These are phyloP conservation scores for Ambastaia sidthimunki DNA, from an alignment of 2,797 vertebrate genomes.

Conservation along the genomic window DNA sequence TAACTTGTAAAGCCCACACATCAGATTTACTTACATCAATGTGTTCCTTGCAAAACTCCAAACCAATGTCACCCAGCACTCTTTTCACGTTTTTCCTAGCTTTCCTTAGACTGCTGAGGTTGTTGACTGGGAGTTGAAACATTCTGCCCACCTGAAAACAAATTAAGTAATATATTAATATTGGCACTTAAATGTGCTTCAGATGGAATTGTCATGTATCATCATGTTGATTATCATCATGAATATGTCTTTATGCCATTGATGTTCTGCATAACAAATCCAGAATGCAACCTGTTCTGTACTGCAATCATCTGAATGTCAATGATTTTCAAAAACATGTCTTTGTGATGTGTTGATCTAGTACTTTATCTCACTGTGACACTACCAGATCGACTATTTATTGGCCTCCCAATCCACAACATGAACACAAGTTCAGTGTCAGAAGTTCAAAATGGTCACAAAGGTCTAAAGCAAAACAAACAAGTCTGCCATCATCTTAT, in stretches of 20 bases:
- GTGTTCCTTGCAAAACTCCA: constrained; percentile 98
- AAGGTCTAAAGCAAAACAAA: neutral
- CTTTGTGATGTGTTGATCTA: too few relatives aligned
- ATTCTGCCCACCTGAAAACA: constrained; percentile 86
- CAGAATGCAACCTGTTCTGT: neutral
- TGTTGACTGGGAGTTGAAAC: constrained; percentile 99
- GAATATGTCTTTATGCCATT: neutral
- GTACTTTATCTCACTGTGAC: neutral
- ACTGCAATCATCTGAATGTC: neutral
- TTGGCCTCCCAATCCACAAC: neutral
- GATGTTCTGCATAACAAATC: neutral
- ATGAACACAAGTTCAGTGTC: neutral
- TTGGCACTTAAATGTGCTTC: neutral
- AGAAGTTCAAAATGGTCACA: neutral
- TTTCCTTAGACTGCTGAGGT: constrained; percentile 99
- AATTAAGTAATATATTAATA: neutral
- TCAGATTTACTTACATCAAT: constrained; percentile 84
- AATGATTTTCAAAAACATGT: too few relatives aligned
- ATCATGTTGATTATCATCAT: neutral
- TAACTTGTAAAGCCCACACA: neutral
- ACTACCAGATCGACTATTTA: neutral
- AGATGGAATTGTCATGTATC: neutral
- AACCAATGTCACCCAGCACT: constrained; percentile 97
- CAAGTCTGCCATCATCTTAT: neutral
- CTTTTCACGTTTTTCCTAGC: constrained; percentile 99